Percentiles rank a stretch among this genome's conserved stretches.
Conservation (phyloP, 1,140 invertebrate species). For the Mercenaria mercenaria region DNA sequence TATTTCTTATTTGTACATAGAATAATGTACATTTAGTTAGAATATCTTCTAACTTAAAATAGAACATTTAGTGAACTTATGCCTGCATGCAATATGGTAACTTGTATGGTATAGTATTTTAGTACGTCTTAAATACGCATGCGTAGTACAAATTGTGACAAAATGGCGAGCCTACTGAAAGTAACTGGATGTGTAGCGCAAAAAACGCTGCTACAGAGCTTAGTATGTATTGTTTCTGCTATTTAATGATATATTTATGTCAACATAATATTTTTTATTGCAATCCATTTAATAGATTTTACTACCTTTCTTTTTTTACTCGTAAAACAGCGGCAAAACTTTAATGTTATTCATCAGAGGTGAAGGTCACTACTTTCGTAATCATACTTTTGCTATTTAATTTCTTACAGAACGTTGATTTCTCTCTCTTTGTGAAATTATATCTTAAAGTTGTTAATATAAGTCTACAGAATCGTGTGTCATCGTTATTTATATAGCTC, state of each 20-base stretch:
- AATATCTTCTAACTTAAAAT: too few species aligned
- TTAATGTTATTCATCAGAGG: background rate
- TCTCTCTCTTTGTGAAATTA: too few species aligned
- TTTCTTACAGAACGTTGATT: background rate
- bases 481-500: background rate
- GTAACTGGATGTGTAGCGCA: background rate
- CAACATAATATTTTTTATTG: too few species aligned
- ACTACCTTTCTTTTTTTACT: too few species aligned
- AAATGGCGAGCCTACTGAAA: constrained; percentile 56
- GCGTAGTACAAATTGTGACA: background rate
- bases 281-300: too few species aligned
- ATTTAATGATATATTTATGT: background rate
- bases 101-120: background rate
- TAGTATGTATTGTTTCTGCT: constrained; percentile 20
- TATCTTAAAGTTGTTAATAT: too few species aligned
- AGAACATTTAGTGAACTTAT: too few species aligned
- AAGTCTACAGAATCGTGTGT: background rate
- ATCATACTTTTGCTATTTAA: background rate
- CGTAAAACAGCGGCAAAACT: too few species aligned
- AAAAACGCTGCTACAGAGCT: constrained; percentile 38
- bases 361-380: constrained; percentile 62
- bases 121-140: background rate
- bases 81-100: too few species aligned
- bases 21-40: too few species aligned
- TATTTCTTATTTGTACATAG: too few species aligned